phyloP scores from a whole-genome alignment of 2,113 vertebrate species.

The pig (Sus scrofa) region T2T-Sscrofa CM000822.6:61089001-61089500 shows the following conservation, averaged over 20 bases:
- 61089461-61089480: conserved; percentile 4
- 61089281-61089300: neutral
- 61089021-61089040: neutral
- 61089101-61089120: neutral
- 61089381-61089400: neutral
- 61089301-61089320: neutral
- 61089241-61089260: neutral
- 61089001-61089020: neutral
- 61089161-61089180: neutral
- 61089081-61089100: neutral
- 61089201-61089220: neutral
- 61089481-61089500: neutral
- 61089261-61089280: neutral
- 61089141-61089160: neutral
- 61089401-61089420: neutral
- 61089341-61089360: neutral
- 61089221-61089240: neutral
- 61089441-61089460: conserved; percentile 24
- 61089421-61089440: neutral
- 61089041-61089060: neutral
- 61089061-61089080: neutral
- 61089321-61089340: neutral
- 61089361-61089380: neutral
- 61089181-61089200: neutral
- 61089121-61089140: neutral